Conservation (phyloP, 1,140 invertebrate genomes). For the Pararge aegeria region DNA sequence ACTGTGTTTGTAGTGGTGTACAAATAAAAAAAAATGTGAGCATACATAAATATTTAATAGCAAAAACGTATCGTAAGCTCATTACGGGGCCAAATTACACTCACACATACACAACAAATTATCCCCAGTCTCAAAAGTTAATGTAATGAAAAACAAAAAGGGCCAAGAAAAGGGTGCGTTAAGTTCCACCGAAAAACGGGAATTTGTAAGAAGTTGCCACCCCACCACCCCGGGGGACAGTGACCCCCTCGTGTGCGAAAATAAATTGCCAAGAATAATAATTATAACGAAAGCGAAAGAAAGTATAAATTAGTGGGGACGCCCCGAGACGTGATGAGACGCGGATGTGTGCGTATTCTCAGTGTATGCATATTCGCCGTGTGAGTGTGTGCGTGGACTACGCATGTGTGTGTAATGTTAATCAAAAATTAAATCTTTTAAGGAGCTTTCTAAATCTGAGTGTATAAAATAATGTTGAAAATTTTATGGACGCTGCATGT, state of each 20-base stretch:
- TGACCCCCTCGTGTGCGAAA: slow-evolving; percentile 77
- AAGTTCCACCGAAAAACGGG: slow-evolving; percentile 77
- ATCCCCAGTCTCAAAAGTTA: slow-evolving; percentile 72
- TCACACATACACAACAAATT: slow-evolving; percentile 65
- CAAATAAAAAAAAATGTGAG: too few relatives aligned
- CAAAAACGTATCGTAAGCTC: slow-evolving; percentile 27
- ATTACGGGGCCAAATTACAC: slow-evolving; percentile 56
- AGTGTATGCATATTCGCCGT: neutral
- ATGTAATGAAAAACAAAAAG: slow-evolving; percentile 80
- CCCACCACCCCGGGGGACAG: slow-evolving; percentile 48
- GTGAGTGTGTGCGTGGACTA: neutral
- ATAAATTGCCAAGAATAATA: slow-evolving; percentile 80
- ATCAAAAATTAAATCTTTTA: too few relatives aligned
- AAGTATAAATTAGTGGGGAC: slow-evolving; percentile 79
- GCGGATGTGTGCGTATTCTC: slow-evolving; percentile 18
- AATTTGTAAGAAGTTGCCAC: slow-evolving; percentile 75
- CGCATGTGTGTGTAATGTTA: too few relatives aligned
- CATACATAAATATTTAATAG: neutral
- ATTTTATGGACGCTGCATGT: too few relatives aligned
- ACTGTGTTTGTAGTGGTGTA: too few relatives aligned
- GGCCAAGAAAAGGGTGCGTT: slow-evolving; percentile 77
- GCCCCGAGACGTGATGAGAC: slow-evolving; percentile 35
- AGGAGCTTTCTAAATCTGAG: too few relatives aligned
- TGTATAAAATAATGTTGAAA: too few relatives aligned
- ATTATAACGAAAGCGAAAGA: slow-evolving; percentile 80